Evolutionary conservation across 2,797 vertebrate genomes (phyloP).

Genomic region (Caiman crocodilus): DNA sequence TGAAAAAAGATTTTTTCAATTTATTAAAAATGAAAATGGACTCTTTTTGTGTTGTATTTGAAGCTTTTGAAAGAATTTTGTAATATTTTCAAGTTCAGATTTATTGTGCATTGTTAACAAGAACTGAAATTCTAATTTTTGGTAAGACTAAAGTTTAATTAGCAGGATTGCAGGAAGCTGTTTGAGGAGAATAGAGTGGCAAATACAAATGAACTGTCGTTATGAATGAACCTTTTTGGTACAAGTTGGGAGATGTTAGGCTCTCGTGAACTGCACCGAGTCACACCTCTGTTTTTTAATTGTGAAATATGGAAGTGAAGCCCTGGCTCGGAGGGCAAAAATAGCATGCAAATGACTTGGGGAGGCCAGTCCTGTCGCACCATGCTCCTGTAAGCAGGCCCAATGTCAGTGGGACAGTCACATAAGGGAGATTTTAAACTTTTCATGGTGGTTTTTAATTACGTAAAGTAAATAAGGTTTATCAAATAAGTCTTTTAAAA

Average conservation of each 20-base stretch:
- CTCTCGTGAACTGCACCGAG: slow-evolving; percentile 80
- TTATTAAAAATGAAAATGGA: slow-evolving; percentile 89
- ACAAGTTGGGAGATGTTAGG: slow-evolving; percentile 81
- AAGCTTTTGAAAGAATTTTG: slow-evolving; percentile 92
- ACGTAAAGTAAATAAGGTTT: slow-evolving; percentile 2
- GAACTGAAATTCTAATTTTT: slow-evolving; percentile 87
- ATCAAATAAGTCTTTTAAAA: background rate
- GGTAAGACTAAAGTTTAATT: slow-evolving; percentile 85
- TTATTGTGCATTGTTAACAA: slow-evolving; percentile 87
- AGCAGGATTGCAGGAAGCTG: slow-evolving; percentile 82
- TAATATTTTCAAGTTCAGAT: slow-evolving; percentile 87
- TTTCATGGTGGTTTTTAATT: slow-evolving; percentile 55
- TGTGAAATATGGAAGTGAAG: slow-evolving; percentile 73
- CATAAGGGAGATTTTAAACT: slow-evolving; percentile 51
- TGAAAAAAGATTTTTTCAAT: slow-evolving; percentile 85
- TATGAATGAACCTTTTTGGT: slow-evolving; percentile 86
- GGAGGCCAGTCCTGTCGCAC: slow-evolving; percentile 50
- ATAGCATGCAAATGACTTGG: background rate
- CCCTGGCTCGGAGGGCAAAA: slow-evolving; percentile 43
- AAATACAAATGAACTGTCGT: slow-evolving; percentile 83
- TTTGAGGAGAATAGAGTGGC: slow-evolving; percentile 80
- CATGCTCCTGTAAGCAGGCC: slow-evolving; percentile 70
- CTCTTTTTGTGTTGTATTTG: slow-evolving; percentile 98
- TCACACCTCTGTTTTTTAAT: slow-evolving; percentile 77
- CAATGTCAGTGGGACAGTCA: slow-evolving; percentile 41